phyloP scores from a whole-genome alignment of 2,888 invertebrate species.

The Euspilapteryx auroguttella region DNA sequence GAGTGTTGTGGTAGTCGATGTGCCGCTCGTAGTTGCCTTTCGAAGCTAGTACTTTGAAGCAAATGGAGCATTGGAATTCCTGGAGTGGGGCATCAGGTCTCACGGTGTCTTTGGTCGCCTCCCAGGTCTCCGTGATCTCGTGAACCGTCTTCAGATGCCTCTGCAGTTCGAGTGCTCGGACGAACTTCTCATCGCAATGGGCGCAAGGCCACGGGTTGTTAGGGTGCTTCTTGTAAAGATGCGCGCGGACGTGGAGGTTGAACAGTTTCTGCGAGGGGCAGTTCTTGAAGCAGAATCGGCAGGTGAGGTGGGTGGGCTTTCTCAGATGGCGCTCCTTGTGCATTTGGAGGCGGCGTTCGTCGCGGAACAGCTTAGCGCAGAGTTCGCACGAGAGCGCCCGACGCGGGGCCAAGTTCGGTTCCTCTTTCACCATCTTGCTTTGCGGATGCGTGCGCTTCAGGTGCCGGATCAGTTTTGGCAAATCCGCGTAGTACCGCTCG shows the following conservation, averaged over 20 bases:
- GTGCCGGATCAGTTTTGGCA: constrained; percentile 45
- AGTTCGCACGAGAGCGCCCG: constrained; percentile 38
- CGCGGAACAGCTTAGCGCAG: constrained; percentile 43
- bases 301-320: constrained; percentile 44
- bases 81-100: constrained; percentile 32
- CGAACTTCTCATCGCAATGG: constrained; percentile 37
- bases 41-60: constrained; percentile 42
- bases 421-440: constrained; percentile 52
- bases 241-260: constrained; percentile 38
- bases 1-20: constrained; percentile 47
- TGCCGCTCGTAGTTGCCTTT: constrained; percentile 52
- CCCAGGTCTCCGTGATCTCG: constrained; percentile 40
- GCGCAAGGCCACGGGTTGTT: constrained; percentile 41
- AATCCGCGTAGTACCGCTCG: constrained; percentile 33
- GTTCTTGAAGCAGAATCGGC: constrained; percentile 50
- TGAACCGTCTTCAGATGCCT: constrained; percentile 42
- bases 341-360: constrained; percentile 27
- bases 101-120: constrained; percentile 28
- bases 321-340: constrained; percentile 42
- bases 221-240: constrained; percentile 35
- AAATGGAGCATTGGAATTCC: constrained; percentile 47
- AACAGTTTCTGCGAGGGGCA: constrained; percentile 37
- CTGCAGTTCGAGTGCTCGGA: constrained; percentile 40
- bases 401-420: constrained; percentile 45
- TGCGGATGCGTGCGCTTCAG: constrained; percentile 44